Conservation (phyloP, 2,888 invertebrate genomes). For the Protonemura montana region DNA sequence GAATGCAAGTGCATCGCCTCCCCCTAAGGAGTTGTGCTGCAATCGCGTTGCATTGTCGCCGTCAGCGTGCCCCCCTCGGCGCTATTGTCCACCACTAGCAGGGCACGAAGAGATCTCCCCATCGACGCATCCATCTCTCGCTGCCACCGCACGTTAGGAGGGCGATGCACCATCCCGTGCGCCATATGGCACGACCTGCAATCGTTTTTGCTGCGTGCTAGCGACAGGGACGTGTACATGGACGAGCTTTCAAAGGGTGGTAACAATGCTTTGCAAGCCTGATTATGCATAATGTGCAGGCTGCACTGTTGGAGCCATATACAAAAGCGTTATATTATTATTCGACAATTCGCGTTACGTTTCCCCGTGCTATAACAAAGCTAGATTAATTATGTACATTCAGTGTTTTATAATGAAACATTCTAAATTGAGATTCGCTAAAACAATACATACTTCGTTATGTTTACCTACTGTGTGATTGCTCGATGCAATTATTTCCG, state of each 20-base stretch:
- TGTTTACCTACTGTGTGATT: background rate
- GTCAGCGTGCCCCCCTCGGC: background rate
- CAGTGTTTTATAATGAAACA: background rate
- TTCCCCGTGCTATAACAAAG: too few relatives aligned
- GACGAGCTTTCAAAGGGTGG: too few relatives aligned
- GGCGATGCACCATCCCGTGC: background rate
- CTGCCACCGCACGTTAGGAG: too few relatives aligned
- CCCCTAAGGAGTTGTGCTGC: background rate
- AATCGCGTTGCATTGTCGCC: background rate
- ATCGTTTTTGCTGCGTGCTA: too few relatives aligned
- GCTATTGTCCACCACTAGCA: background rate
- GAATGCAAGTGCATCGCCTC: background rate
- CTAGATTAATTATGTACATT: too few relatives aligned
- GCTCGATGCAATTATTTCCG: background rate
- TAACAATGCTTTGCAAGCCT: too few relatives aligned
- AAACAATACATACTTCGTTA: background rate
- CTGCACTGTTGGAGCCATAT: too few relatives aligned
- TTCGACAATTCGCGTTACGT: too few relatives aligned
- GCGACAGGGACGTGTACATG: too few relatives aligned
- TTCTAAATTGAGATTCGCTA: background rate
- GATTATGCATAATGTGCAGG: too few relatives aligned
- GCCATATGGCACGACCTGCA: background rate
- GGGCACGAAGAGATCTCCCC: background rate
- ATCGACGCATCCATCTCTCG: conserved; percentile 18
- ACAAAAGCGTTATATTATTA: too few relatives aligned